phyloP scores from a whole-genome alignment of 2,797 vertebrate genomes.

The Sternarchorhynchus goeldii region DNA sequence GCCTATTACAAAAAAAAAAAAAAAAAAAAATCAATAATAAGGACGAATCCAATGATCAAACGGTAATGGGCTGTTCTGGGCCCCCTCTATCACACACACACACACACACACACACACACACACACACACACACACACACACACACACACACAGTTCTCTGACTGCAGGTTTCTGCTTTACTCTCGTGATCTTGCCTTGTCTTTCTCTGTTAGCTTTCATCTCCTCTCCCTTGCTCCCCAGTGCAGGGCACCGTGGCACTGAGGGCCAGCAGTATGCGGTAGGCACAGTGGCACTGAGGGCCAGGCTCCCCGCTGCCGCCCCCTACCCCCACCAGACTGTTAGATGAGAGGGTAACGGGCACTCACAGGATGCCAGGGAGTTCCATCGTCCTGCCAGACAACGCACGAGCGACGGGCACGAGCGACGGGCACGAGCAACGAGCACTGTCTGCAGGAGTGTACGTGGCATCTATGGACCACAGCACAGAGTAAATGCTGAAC shows the following conservation, averaged over 20 bases:
- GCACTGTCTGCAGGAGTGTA: no score
- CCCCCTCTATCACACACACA: neutral
- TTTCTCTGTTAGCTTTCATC: neutral
- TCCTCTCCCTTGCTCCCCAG: constrained; percentile 17
- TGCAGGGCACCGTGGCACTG: neutral
- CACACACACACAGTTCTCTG: constrained; percentile 7
- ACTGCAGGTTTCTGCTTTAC: neutral
- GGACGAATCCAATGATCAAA: constrained; percentile 36
- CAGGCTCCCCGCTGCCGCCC: constrained; percentile 30
- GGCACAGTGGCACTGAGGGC: neutral
- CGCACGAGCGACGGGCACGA: no score
- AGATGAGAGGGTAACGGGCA: neutral
- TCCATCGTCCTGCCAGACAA: constrained; percentile 11
- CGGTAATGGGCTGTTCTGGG: neutral
- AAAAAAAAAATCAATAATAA: constrained; percentile 35
- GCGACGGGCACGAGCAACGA: no score
- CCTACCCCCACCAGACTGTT: no score
- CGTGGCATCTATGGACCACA: no score
- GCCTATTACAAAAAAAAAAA: constrained; percentile 23
- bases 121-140: constrained; percentile 15
- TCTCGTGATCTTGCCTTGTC: neutral
- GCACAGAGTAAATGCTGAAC: no score
- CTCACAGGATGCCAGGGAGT: constrained; percentile 53
- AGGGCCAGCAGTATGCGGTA: constrained; percentile 11
- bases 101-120: constrained; percentile 11